phyloP scores from a whole-genome alignment of 2,888 invertebrate species.

The Spicauda simplicius region DNA sequence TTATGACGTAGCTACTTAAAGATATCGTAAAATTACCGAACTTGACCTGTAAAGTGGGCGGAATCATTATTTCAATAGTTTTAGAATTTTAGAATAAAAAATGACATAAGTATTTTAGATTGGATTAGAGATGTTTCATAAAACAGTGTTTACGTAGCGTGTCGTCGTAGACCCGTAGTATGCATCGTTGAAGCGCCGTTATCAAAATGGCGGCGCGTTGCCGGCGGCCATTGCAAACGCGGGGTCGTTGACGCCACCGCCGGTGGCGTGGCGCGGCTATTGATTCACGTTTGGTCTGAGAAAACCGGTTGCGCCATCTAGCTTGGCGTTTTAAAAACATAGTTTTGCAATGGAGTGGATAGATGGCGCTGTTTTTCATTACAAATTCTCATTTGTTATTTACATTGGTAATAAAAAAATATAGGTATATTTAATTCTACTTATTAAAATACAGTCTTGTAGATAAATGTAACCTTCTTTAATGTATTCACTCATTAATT shows the following conservation, averaged over 20 bases:
- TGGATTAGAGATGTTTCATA: neutral
- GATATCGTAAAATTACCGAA: neutral
- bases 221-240: conserved; percentile 56
- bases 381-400: neutral
- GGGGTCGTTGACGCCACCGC: conserved; percentile 75
- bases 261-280: conserved; percentile 57
- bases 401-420: neutral
- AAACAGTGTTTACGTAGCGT: conserved; percentile 13
- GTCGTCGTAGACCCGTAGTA: conserved; percentile 17
- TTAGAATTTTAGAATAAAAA: no score
- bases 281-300: conserved; percentile 51
- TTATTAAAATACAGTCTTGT: no score
- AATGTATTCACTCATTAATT: no score
- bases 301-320: conserved; percentile 66
- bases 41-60: neutral
- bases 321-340: conserved; percentile 38
- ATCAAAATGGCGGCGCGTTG: conserved; percentile 77
- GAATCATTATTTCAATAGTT: neutral
- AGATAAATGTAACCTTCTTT: no score
- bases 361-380: conserved; percentile 55
- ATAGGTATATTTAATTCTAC: no score
- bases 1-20: neutral
- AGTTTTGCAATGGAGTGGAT: conserved; percentile 12
- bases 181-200: conserved; percentile 60
- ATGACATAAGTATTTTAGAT: no score